phyloP scores from a whole-genome alignment of 2,113 vertebrate genomes.

The Gnathonemus echidnorhynchus region DNA sequence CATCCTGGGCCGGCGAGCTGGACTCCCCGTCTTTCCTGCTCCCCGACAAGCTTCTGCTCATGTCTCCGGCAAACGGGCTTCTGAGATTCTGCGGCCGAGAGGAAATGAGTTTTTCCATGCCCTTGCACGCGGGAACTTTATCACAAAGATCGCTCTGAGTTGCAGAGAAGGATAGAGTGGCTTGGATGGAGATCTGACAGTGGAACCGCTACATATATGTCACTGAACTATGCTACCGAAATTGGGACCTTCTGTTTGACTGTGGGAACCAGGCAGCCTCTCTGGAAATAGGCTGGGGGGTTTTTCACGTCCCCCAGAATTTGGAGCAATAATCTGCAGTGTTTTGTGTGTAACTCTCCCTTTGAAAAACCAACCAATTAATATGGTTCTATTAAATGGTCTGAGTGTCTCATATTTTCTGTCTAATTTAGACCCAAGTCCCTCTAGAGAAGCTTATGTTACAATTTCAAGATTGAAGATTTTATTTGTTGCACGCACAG shows the following conservation, averaged over 20 bases:
- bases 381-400: background rate
- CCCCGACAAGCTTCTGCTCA: background rate
- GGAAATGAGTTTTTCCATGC: slow-evolving; percentile 42
- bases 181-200: slow-evolving; percentile 20
- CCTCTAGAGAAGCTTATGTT: background rate
- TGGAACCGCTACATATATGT: slow-evolving; percentile 13
- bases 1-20: background rate
- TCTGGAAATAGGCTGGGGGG: background rate
- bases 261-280: slow-evolving; percentile 14
- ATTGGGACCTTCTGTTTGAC: slow-evolving; percentile 23
- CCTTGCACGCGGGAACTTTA: slow-evolving; percentile 30
- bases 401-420: background rate
- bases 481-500: background rate
- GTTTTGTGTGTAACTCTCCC: background rate
- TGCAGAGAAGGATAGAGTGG: slow-evolving; percentile 5
- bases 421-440: background rate
- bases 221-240: slow-evolving; percentile 19
- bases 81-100: slow-evolving; percentile 20
- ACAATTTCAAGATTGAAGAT: background rate
- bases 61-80: background rate
- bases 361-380: background rate
- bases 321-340: background rate
- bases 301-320: background rate
- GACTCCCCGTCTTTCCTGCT: background rate
- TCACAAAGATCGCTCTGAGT: slow-evolving; percentile 19